Evolutionary conservation across 2,113 vertebrate genomes (phyloP).

Genomic region (Lampris incognitus): DNA sequence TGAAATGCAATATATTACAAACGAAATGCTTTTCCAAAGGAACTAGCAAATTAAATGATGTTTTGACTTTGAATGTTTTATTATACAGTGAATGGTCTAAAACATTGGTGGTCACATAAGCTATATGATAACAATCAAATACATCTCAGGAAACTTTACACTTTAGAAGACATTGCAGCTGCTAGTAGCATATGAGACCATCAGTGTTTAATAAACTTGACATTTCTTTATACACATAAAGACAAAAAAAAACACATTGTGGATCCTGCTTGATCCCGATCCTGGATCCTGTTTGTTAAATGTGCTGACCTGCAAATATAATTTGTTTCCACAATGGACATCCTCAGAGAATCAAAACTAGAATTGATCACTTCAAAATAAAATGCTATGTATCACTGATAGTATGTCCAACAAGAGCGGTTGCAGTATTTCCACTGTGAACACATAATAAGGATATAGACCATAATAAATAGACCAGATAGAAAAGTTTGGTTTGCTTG

Average conservation of each 20-base stretch:
- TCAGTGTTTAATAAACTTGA: conserved; percentile 90
- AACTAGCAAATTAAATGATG: conserved; percentile 33
- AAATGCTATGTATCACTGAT: conserved; percentile 41
- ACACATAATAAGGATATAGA: conserved; percentile 86
- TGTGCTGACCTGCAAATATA: conserved; percentile 84
- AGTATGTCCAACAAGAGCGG: conserved; percentile 79
- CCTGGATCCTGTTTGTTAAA: conserved; percentile 87
- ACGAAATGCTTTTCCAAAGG: neutral
- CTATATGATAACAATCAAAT: conserved; percentile 89
- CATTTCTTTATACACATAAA: conserved; percentile 87
- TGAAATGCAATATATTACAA: neutral
- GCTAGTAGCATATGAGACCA: conserved; percentile 89
- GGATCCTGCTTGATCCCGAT: conserved; percentile 87
- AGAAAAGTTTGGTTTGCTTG: conserved; percentile 93
- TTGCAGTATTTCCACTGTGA: conserved; percentile 84
- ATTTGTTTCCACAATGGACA: conserved; percentile 70
- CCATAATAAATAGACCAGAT: conserved; percentile 76
- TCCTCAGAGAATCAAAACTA: conserved; percentile 80
- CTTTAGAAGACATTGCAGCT: conserved; percentile 90
- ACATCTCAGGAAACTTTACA: conserved; percentile 89
- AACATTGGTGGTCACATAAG: conserved; percentile 91
- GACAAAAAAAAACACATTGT: conserved; percentile 83
- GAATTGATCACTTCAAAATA: conserved; percentile 82
- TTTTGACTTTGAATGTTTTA: conserved; percentile 44
- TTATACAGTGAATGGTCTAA: conserved; percentile 94